These are phyloP conservation scores for Eubasilissa splendida DNA, from an alignment of 2,888 invertebrate genomes.

Conservation along the genomic window DNA sequence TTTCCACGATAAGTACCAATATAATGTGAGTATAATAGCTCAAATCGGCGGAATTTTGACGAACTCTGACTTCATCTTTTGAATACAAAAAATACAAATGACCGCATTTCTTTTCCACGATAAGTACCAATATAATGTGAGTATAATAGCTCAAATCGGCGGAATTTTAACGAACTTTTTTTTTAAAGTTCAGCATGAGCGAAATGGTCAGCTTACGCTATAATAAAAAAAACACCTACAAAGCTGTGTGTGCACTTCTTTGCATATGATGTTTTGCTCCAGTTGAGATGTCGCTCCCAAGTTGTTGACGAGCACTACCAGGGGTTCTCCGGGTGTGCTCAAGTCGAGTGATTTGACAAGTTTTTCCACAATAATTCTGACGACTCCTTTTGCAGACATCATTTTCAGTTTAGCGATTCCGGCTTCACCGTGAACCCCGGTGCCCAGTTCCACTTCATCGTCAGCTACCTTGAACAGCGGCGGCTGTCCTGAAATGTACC, in stretches of 20 bases:
- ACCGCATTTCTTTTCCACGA: too few species aligned
- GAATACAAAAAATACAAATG: too few species aligned
- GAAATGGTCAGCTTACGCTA: too few species aligned
- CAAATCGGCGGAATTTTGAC: too few species aligned
- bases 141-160: too few species aligned
- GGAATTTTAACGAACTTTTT: too few species aligned
- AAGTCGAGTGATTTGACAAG: slow-evolving; percentile 65
- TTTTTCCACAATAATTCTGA: slow-evolving; percentile 69
- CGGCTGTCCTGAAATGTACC: slow-evolving; percentile 67
- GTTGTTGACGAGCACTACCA: slow-evolving; percentile 84
- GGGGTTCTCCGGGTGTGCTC: slow-evolving; percentile 63
- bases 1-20: too few species aligned
- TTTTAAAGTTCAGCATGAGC: too few species aligned
- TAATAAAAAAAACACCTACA: slow-evolving; percentile 66
- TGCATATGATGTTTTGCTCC: slow-evolving; percentile 82
- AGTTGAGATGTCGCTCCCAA: slow-evolving; percentile 82
- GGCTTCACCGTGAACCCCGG: slow-evolving; percentile 73
- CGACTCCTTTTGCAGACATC: slow-evolving; percentile 69
- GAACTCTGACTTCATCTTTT: too few species aligned
- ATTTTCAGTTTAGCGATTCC: slow-evolving; percentile 69
- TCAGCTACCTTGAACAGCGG: slow-evolving; percentile 76
- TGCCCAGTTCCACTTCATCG: slow-evolving; percentile 79
- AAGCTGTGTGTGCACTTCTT: slow-evolving; percentile 77
- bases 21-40: too few species aligned
- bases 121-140: too few species aligned